Evolutionary conservation across 2,888 invertebrate species (phyloP), one percentile per base, ranked within the genome.

Genomic region (Tenthredo scrophulariae): DNA sequence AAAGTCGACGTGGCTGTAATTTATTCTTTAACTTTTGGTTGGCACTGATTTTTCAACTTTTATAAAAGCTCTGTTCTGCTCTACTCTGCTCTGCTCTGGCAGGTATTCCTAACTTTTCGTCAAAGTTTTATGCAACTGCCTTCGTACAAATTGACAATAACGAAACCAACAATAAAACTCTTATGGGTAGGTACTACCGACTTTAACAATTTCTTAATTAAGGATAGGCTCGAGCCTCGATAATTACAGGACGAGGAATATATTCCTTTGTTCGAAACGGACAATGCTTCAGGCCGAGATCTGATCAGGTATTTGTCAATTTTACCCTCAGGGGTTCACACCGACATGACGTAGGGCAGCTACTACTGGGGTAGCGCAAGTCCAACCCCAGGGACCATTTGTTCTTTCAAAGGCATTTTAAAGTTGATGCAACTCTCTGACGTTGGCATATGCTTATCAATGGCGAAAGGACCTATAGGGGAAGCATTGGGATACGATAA

Each of bases 381-480:
- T 46, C 46, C 15, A 26, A 18, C 82, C 82, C n/a, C 62, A 75
- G 40, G 22, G 67, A 67, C 77, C 87, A 86, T 85, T 77, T 88
- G 86, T 86, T 84, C 79, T 62, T 85, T 67, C 29, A 75, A 74
- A 85, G 85, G 33, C 87, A 89, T 89, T 86, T 87, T 40, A 29
- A 87, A 85, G 82, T 84, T 58, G 72, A 77, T 86, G 77, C 82
- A 13, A 54, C 33, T 50, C 7, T n/a, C 18, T 33, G 15, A 33
- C 67, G 5, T 37, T 15, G 26, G 13, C 37, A 72, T 72, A 33
- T 72, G n/a, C 33, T 37, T 15, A 15, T 72, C 70, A 72, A 37
- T 29, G 18, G 40, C 70, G 10, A n/a, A n/a, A 72, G 15, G 18
- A 7, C 46, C 46, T 15, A 46, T 43, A 43, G 10, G 10, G 10